phyloP scores from a whole-genome alignment of 2,797 vertebrate species.

The Parauchenoglanis punctatus region DNA sequence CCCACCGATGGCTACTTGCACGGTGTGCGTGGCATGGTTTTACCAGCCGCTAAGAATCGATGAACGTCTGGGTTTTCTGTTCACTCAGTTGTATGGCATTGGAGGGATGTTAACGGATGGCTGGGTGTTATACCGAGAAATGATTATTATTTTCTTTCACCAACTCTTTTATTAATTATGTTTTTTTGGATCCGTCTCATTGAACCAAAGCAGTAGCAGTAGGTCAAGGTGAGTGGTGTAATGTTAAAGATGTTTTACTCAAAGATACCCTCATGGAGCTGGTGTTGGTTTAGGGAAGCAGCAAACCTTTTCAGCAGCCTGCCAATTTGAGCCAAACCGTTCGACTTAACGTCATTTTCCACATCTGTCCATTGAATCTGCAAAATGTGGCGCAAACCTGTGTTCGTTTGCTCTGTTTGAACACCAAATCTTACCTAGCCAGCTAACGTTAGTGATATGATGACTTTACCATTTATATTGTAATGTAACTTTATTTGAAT shows the following conservation, averaged over 20 bases:
- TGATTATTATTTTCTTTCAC: too few species aligned
- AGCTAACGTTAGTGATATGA: neutral
- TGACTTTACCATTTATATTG: neutral
- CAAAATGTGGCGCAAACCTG: neutral
- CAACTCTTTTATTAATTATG: neutral
- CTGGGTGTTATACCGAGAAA: neutral
- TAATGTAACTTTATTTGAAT: neutral
- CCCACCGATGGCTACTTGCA: constrained; percentile 51
- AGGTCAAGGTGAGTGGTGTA: neutral
- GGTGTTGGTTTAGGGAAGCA: neutral
- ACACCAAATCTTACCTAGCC: neutral
- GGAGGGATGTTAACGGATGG: constrained; percentile 49
- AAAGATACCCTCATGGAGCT: neutral
- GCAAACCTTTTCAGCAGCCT: neutral
- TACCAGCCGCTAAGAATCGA: constrained; percentile 48
- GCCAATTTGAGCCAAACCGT: neutral
- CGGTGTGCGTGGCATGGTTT: constrained; percentile 54
- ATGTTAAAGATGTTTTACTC: neutral
- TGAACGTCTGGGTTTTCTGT: constrained; percentile 58
- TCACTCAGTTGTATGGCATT: constrained; percentile 65
- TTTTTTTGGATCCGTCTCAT: neutral
- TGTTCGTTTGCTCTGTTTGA: neutral
- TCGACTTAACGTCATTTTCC: neutral
- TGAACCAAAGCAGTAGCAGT: neutral
- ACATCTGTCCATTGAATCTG: neutral